Conservation (phyloP, 2,797 vertebrate species). For the Lepilemur ruficaudatus region DNA sequence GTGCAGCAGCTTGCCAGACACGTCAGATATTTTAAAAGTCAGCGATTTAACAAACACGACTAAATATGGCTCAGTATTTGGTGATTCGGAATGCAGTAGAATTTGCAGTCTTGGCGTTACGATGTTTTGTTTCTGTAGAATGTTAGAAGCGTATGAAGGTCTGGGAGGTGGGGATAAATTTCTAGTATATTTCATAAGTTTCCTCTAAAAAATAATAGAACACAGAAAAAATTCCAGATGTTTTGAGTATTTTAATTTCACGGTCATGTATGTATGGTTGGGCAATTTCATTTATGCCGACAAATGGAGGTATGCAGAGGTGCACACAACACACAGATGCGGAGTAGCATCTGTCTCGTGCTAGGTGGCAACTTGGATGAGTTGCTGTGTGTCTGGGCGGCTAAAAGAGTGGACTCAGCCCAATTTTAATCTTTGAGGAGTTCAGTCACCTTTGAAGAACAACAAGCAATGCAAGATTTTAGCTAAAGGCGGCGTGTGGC, state of each 20-base stretch:
- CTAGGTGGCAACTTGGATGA: background rate
- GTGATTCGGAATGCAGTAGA: background rate
- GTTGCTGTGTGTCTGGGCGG: background rate
- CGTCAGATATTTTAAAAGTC: background rate
- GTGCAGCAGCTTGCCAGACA: background rate
- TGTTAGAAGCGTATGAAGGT: background rate
- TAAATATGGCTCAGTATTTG: background rate
- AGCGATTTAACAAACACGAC: background rate
- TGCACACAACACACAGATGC: background rate
- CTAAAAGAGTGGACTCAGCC: background rate
- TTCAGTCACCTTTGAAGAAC: background rate
- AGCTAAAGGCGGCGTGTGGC: background rate
- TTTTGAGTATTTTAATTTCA: background rate
- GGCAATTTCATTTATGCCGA: background rate
- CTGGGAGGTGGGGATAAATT: background rate
- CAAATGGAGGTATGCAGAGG: background rate
- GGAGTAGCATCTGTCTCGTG: background rate
- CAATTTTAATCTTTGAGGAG: background rate
- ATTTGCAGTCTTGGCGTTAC: background rate
- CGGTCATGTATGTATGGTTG: background rate
- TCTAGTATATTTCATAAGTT: background rate
- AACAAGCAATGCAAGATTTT: background rate
- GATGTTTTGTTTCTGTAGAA: background rate
- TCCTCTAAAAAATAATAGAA: background rate
- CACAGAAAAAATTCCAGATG: background rate